Conservation (phyloP, 2,888 invertebrate species). For the Acanthococcus lagerstroemiae region DNA sequence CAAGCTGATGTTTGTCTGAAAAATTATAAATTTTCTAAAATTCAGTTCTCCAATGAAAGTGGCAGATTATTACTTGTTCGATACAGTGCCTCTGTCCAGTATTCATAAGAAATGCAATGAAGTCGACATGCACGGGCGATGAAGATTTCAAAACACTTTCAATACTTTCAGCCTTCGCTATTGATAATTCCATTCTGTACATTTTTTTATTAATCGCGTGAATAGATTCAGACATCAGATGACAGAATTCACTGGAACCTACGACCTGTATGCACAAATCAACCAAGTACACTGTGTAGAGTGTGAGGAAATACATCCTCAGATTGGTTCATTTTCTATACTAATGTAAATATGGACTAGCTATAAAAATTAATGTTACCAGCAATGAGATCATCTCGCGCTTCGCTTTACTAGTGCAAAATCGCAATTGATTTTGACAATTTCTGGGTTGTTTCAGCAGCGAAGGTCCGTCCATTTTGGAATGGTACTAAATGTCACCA, state of each 20-base stretch:
- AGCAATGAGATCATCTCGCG: background rate
- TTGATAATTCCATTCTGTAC: background rate
- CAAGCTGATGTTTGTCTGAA: background rate
- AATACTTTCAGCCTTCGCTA: slow-evolving; percentile 10
- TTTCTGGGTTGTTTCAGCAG: background rate
- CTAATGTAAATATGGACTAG: no score
- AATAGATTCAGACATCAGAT: background rate
- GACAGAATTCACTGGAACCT: slow-evolving; percentile 14
- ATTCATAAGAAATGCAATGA: slow-evolving; percentile 22
- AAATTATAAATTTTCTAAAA: no score
- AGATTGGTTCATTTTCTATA: no score
- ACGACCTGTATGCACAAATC: slow-evolving; percentile 5
- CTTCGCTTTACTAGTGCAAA: background rate
- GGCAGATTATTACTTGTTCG: slow-evolving; percentile 15
- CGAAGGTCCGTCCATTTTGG: no score
- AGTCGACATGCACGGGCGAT: slow-evolving; percentile 2
- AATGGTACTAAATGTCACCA: no score
- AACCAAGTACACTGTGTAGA: no score
- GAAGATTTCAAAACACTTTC: slow-evolving; percentile 9
- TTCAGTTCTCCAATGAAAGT: background rate
- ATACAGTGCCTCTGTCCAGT: slow-evolving; percentile 13
- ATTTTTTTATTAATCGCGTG: background rate
- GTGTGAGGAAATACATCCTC: no score
- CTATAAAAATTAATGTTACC: background rate
- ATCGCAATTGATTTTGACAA: background rate